These are phyloP conservation scores for Zingel zingel DNA, from an alignment of 2,113 vertebrate species.

Conservation along the genomic window DNA sequence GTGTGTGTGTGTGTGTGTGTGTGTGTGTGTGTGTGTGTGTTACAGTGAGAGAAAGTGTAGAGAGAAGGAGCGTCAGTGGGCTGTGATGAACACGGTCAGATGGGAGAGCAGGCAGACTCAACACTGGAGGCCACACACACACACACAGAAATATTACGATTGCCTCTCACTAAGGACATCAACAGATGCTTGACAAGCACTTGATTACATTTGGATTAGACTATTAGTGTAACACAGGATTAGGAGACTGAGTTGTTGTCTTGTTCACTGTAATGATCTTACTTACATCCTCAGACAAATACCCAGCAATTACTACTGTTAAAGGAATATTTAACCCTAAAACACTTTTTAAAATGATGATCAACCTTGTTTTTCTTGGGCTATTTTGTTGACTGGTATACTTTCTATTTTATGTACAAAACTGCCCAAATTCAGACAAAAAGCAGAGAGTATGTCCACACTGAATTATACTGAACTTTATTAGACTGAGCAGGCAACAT, in stretches of 20 bases:
- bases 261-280: constrained; percentile 46
- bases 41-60: background rate
- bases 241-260: constrained; percentile 39
- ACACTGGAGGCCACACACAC: constrained; percentile 17
- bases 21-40: constrained; percentile 19
- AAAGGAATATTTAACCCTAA: background rate
- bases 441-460: background rate
- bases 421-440: background rate
- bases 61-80: constrained; percentile 6
- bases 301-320: background rate
- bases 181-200: constrained; percentile 62
- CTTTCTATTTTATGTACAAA: background rate
- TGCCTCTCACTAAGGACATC: constrained; percentile 49
- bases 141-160: constrained; percentile 35
- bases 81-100: constrained; percentile 41
- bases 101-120: constrained; percentile 19
- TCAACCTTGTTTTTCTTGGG: background rate
- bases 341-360: background rate
- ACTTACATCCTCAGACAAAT: constrained; percentile 23
- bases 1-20: constrained; percentile 1
- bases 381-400: background rate
- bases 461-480: background rate
- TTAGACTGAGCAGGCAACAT: background rate
- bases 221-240: constrained; percentile 51
- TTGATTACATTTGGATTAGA: constrained; percentile 75